Conservation (phyloP, 2,888 invertebrate genomes). For the Lochmaea crataegi region DNA sequence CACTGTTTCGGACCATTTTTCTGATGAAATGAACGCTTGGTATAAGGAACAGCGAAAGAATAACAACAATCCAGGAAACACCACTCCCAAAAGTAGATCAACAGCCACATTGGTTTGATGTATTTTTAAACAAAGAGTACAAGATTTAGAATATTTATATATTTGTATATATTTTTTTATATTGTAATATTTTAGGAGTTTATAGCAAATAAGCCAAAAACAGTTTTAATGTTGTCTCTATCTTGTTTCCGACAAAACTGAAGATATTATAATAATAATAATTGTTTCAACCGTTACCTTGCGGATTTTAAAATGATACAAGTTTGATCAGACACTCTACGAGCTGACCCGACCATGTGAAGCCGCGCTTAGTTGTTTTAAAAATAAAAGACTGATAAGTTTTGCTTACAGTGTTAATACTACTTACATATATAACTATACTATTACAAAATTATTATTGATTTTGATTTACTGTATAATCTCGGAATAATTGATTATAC, state of each 20-base stretch:
- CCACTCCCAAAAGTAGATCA: constrained; percentile 54
- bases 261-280: background rate
- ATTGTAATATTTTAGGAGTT: constrained; percentile 31
- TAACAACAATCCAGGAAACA: constrained; percentile 52
- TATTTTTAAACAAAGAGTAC: constrained; percentile 43
- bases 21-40: constrained; percentile 71
- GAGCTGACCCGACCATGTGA: too few relatives aligned
- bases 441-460: too few relatives aligned
- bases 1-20: constrained; percentile 66
- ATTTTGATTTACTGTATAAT: too few relatives aligned
- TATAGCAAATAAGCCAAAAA: constrained; percentile 17
- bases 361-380: too few relatives aligned
- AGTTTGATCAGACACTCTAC: too few relatives aligned
- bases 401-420: too few relatives aligned
- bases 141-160: constrained; percentile 45
- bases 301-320: too few relatives aligned
- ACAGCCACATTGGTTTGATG: constrained; percentile 58
- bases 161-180: constrained; percentile 45
- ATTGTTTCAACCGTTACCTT: too few relatives aligned
- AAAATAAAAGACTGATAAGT: too few relatives aligned
- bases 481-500: too few relatives aligned
- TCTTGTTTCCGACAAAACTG: background rate
- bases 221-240: background rate
- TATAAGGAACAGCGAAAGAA: constrained; percentile 63
- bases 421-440: too few relatives aligned